Conservation (phyloP, 2,888 invertebrate species). For the Ellobium chinense region DNA sequence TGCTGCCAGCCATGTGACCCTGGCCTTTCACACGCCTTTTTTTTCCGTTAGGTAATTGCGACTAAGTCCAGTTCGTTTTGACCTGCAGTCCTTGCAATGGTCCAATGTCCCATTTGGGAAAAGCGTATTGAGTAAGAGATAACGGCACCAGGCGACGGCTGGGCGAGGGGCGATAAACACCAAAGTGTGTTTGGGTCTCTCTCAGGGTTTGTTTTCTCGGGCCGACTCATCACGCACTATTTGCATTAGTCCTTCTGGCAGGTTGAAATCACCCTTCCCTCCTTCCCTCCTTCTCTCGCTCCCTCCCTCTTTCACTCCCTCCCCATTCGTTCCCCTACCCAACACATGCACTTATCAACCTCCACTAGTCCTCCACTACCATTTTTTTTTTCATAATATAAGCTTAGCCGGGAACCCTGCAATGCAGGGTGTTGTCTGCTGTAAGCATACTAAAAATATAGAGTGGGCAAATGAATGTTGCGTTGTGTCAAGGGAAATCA, state of each 20-base stretch:
- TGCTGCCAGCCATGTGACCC: neutral
- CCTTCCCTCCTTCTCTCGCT: no score
- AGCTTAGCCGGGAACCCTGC: no score
- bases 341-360: no score
- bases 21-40: neutral
- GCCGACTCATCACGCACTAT: neutral
- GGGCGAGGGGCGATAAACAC: neutral
- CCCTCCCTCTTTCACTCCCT: no score
- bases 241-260: neutral
- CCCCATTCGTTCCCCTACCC: no score
- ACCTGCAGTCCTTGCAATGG: neutral
- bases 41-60: neutral
- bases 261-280: neutral
- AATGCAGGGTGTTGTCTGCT: no score
- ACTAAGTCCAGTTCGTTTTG: neutral
- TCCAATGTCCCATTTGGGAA: neutral
- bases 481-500: no score
- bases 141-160: neutral
- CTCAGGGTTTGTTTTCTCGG: neutral
- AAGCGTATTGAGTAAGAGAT: neutral
- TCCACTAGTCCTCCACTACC: no score
- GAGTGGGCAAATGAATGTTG: no score
- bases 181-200: neutral
- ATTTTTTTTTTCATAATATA: no score
- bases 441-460: no score